A percentile compares a stretch with the other conserved stretches of the same genome.
These are phyloP conservation scores for Zygothrica quintamaculata DNA, from an alignment of 2,888 invertebrate genomes.

Conservation along the genomic window DNA sequence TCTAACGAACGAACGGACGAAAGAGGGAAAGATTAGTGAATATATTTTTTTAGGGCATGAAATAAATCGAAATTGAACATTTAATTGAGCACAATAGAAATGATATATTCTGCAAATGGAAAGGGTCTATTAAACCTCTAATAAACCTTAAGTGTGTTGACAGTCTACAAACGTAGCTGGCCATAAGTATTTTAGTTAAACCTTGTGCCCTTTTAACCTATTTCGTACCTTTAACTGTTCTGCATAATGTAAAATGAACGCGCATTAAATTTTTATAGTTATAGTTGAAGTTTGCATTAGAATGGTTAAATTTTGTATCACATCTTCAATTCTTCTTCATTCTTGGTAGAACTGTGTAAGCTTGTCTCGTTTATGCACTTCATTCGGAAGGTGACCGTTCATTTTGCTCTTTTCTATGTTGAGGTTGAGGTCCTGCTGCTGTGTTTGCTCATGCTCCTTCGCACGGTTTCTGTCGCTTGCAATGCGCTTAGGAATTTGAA, in stretches of 20 bases:
- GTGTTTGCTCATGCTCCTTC: not conserved
- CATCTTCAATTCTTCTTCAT: constrained; percentile 1
- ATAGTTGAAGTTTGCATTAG: constrained; percentile 18
- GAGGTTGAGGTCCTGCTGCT: constrained; percentile 4
- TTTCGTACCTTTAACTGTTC: constrained; percentile 7
- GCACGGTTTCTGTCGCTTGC: constrained; percentile 1
- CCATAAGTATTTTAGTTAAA: constrained; percentile 55
- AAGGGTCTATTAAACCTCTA: constrained; percentile 56
- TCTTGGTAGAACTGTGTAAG: constrained; percentile 1
- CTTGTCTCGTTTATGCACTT: constrained; percentile 51
- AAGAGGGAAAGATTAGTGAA: constrained; percentile 16
- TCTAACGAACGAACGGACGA: constrained; percentile 5
- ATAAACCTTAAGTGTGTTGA: constrained; percentile 7
- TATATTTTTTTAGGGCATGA: too few species aligned
- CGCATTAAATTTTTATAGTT: constrained; percentile 63
- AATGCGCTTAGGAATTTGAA: constrained; percentile 61
- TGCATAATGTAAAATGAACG: constrained; percentile 57
- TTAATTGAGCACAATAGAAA: not conserved
- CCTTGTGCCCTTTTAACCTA: not conserved
- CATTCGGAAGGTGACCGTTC: constrained; percentile 57
- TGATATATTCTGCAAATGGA: constrained; percentile 6
- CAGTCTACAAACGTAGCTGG: constrained; percentile 48
- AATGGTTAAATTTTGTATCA: constrained; percentile 16
- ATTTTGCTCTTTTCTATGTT: constrained; percentile 2
- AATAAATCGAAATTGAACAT: constrained; percentile 15